Base-by-base conservation (phyloP, 2,113 vertebrate genomes). In the Notiomystis cincta region DNA sequence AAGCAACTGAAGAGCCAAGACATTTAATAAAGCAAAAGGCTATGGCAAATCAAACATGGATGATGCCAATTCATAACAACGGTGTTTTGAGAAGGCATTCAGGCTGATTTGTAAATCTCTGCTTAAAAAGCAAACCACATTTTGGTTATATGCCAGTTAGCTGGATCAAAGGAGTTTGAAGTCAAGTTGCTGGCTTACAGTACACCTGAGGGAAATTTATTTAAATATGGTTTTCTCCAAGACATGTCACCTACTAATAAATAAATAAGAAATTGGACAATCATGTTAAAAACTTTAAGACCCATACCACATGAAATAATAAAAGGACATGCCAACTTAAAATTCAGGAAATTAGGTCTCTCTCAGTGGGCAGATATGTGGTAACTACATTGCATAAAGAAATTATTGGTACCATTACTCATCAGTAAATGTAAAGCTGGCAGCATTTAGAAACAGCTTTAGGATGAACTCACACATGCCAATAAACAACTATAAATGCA, bases 401-500 rank as follows among this genome's bases (percentile, higher is more conserved):
- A 95, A 79, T 82, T 21, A 35, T 9, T 44, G 51, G 67, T 61
- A 82, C 64, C 69, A 61, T 94, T 76, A 87, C 44, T 85, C 84
- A 96, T 89, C 53, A 60, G 61, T 72, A 87, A 95, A 82, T 2
- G 2, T 67, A 91, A 94, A 87, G 53, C 53, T 75, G 48, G 61
- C 53, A 89, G 30, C 31, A 38, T 78, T 83, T 71, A 87, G 62
- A 60, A 89, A 93, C 33, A 87, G 57, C 66, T 90, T 71, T 71
- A 85, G 30, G 56, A 95, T 93, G 71, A 94, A 92, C 58, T 78
- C 76, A 53, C n/a, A 79, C 7, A 62, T 61, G 61, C 24, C 72
- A 90, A 90, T 86, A 90, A 95, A 94, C 70, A 95, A 86, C 50
- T 31, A 93, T 47, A 85, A 91, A 93, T 31, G 35, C 31, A 87